Conservation (phyloP, 2,888 invertebrate species). For the Melanostoma scalare region DNA sequence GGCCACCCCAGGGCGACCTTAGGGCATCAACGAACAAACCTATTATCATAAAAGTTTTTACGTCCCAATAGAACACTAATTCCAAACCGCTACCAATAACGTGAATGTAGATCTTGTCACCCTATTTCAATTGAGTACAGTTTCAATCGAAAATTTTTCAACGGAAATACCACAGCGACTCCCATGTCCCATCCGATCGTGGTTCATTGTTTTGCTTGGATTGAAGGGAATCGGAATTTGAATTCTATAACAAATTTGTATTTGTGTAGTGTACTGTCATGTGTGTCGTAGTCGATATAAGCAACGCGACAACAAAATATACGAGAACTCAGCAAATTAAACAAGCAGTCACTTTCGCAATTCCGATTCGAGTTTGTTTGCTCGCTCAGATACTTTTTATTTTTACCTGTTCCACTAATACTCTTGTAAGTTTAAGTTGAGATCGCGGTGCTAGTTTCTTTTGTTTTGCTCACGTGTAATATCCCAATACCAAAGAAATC, state of each 20-base stretch:
- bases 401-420: conserved; percentile 50
- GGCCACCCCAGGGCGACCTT: too few relatives aligned
- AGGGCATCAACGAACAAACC: too few relatives aligned
- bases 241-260: conserved; percentile 1
- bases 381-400: conserved; percentile 10
- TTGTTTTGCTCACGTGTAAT: conserved; percentile 33
- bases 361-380: conserved; percentile 37
- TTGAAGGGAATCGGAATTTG: conserved; percentile 23
- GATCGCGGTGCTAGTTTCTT: conserved; percentile 24
- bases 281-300: background rate
- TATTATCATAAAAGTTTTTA: background rate
- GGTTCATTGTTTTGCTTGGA: conserved; percentile 13
- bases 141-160: conserved; percentile 23
- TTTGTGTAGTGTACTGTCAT: background rate
- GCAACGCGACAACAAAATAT: background rate
- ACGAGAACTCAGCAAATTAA: conserved; percentile 37
- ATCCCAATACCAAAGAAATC: background rate
- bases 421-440: background rate
- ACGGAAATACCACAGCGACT: conserved; percentile 39
- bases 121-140: conserved; percentile 46
- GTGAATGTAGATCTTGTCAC: conserved; percentile 11
- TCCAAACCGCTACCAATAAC: too few relatives aligned
- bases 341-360: conserved; percentile 31
- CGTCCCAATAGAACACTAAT: too few relatives aligned
- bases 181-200: conserved; percentile 33